These are phyloP conservation scores for Acronicta psi DNA, from an alignment of 2,888 invertebrate species.

Conservation along the genomic window DNA sequence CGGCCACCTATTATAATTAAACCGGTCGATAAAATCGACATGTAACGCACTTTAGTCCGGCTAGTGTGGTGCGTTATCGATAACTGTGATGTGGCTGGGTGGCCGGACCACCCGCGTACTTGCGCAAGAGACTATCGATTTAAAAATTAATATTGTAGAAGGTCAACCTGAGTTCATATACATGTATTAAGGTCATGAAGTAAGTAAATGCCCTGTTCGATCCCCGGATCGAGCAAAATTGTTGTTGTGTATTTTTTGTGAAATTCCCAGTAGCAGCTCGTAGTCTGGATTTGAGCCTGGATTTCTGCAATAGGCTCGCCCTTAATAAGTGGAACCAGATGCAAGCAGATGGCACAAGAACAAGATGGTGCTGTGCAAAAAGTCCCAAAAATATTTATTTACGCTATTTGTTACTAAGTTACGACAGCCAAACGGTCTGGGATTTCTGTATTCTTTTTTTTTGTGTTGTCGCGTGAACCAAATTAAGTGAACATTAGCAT, in stretches of 20 bases:
- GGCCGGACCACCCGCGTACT: slow-evolving; percentile 76
- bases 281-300: no score
- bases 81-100: slow-evolving; percentile 65
- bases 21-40: slow-evolving; percentile 76
- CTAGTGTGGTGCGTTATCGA: slow-evolving; percentile 76
- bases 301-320: no score
- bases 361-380: no score
- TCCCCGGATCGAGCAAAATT: no score
- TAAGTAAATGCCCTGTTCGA: no score
- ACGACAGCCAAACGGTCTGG: neutral
- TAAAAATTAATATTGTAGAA: slow-evolving; percentile 41
- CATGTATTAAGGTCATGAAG: no score
- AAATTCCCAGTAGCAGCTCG: no score
- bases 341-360: no score
- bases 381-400: neutral
- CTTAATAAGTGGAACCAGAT: no score
- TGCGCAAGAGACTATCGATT: slow-evolving; percentile 52
- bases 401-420: neutral
- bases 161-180: slow-evolving; percentile 15
- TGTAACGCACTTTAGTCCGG: slow-evolving; percentile 72
- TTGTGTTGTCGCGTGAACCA: slow-evolving; percentile 59
- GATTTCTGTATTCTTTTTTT: slow-evolving; percentile 6
- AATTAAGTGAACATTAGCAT: slow-evolving; percentile 76
- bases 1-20: slow-evolving; percentile 79
- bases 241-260: no score